Evolutionary conservation across 2,888 invertebrate species (phyloP).

Genomic region (Apotomis capreana): DNA sequence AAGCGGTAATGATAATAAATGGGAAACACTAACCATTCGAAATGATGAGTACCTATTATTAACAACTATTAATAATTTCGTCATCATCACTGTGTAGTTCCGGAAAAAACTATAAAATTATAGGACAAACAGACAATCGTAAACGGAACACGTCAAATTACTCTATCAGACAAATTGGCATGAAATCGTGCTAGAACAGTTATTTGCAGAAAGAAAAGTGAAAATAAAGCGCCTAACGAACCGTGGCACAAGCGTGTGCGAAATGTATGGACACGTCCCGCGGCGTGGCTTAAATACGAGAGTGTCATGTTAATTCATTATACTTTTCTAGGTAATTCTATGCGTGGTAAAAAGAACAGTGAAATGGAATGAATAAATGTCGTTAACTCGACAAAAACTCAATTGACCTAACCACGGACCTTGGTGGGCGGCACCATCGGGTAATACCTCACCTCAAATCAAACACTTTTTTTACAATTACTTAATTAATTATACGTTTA

Average conservation of each 20-base stretch:
- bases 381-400: no score
- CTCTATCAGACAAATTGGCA: conserved; percentile 20
- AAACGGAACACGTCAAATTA: neutral
- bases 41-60: neutral
- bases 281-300: neutral
- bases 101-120: conserved; percentile 7
- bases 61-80: neutral
- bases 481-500: no score
- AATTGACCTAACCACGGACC: no score
- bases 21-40: neutral
- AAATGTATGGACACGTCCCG: conserved; percentile 15
- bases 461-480: no score
- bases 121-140: conserved; percentile 3
- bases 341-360: no score
- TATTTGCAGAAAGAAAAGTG: conserved; percentile 57
- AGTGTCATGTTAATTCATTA: neutral
- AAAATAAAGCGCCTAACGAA: conserved; percentile 51
- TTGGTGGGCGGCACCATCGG: no score
- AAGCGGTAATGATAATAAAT: neutral
- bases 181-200: conserved; percentile 33
- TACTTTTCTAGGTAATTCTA: neutral
- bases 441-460: no score
- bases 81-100: neutral
- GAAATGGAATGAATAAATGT: no score
- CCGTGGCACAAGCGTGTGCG: conserved; percentile 47